These are phyloP conservation scores for Elysia crispata DNA, from an alignment of 2,888 invertebrate genomes.

Conservation along the genomic window DNA sequence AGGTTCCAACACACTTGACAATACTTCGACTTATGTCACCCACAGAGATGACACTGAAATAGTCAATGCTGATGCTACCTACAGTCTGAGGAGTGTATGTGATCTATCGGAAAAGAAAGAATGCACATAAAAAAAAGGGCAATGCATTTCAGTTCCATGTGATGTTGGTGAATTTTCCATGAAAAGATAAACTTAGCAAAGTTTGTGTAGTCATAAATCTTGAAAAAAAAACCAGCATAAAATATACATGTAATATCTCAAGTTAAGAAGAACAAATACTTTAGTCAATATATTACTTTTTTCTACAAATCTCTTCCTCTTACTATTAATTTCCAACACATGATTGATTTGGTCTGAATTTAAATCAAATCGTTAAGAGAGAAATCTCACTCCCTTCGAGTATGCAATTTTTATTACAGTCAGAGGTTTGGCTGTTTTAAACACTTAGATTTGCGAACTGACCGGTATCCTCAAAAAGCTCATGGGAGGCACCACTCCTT, in stretches of 20 bases:
- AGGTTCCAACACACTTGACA: constrained; percentile 73
- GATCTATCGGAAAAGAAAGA: constrained; percentile 62
- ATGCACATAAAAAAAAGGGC: neutral
- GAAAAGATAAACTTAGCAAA: neutral
- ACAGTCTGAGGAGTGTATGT: constrained; percentile 70
- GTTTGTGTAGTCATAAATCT: too few species aligned
- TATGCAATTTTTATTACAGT: too few species aligned
- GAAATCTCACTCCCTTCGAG: too few species aligned
- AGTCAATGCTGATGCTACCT: constrained; percentile 70
- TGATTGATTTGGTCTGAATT: too few species aligned
- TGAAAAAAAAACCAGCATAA: neutral
- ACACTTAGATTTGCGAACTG: constrained; percentile 50
- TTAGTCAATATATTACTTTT: too few species aligned
- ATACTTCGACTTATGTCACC: constrained; percentile 74
- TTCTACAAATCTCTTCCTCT: too few species aligned
- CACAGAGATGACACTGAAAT: constrained; percentile 73
- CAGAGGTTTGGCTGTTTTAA: too few species aligned
- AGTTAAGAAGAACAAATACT: too few species aligned
- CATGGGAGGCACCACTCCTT: constrained; percentile 73
- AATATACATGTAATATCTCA: neutral
- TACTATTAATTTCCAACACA: too few species aligned
- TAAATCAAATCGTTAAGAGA: too few species aligned
- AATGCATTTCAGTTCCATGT: neutral
- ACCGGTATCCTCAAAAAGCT: constrained; percentile 71
- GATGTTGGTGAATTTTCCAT: neutral